Percentiles rank a stretch among this genome's conserved stretches.
Evolutionary conservation across 1,140 invertebrate species (phyloP).

Genomic region (Drosophila yakuba): DNA sequence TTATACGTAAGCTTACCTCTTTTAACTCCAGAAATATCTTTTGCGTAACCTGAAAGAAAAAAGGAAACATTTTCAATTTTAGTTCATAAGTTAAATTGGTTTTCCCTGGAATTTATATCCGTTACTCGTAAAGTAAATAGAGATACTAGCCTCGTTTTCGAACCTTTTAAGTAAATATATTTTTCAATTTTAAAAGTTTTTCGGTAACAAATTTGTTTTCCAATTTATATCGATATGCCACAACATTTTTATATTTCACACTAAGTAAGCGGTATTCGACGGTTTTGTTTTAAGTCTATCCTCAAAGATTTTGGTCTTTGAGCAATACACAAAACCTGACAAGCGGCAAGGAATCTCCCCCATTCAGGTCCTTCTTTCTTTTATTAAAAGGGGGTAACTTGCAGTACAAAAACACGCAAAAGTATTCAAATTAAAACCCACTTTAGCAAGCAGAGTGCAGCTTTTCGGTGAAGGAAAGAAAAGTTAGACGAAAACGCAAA

Average conservation of each 20-base stretch:
- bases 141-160: no score
- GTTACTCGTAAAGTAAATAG: no score
- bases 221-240: no score
- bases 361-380: conserved; percentile 2
- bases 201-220: no score
- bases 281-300: no score
- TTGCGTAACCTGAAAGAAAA: conserved; percentile 82
- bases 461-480: conserved; percentile 12
- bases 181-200: no score
- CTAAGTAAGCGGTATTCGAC: no score
- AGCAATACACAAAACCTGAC: conserved; percentile 34
- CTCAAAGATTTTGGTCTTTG: no score
- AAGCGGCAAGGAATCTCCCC: conserved; percentile 10
- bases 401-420: conserved; percentile 37
- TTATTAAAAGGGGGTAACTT: conserved; percentile 4
- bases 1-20: conserved; percentile 69
- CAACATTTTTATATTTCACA: no score
- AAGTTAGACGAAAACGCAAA: conserved; percentile 21
- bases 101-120: conserved; percentile 35
- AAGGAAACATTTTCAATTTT: conserved; percentile 18
- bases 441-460: conserved; percentile 54
- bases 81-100: conserved; percentile 45
- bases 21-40: conserved; percentile 84
- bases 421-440: conserved; percentile 82
- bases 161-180: no score